Evolutionary conservation across 2,797 vertebrate genomes (phyloP).

Genomic region (Botia almorhae): DNA sequence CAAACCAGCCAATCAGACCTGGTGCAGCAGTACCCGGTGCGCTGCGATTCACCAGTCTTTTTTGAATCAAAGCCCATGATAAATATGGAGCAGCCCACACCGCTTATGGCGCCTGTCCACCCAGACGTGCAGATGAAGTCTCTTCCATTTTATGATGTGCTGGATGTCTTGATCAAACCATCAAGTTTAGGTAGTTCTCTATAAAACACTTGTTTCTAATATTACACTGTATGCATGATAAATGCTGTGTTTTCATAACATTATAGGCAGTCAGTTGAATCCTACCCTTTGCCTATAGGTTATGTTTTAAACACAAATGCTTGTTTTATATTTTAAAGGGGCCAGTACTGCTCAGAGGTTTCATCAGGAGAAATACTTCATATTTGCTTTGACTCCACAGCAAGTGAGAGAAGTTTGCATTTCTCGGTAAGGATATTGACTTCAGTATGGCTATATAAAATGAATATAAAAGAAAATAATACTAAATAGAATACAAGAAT

Average conservation of each 20-base stretch:
- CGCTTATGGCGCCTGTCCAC: slow-evolving; percentile 91
- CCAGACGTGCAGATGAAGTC: slow-evolving; percentile 95
- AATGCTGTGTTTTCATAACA: not conserved
- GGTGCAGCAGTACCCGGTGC: slow-evolving; percentile 73
- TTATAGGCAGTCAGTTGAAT: no score
- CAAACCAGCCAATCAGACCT: slow-evolving; percentile 73
- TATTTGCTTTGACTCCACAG: slow-evolving; percentile 97
- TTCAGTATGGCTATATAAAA: not conserved
- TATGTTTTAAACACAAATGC: no score
- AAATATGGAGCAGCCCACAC: slow-evolving; percentile 90
- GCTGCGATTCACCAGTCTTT: slow-evolving; percentile 75
- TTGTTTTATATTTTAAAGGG: slow-evolving; percentile 70
- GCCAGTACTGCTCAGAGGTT: slow-evolving; percentile 90
- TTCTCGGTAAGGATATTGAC: slow-evolving; percentile 85
- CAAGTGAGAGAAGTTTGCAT: slow-evolving; percentile 98
- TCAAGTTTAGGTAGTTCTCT: slow-evolving; percentile 90
- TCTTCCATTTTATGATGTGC: slow-evolving; percentile 93
- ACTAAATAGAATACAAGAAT: no score
- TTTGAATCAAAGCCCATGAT: slow-evolving; percentile 82
- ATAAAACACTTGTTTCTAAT: not conserved
- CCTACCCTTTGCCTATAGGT: no score
- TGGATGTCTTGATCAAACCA: slow-evolving; percentile 96
- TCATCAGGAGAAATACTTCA: slow-evolving; percentile 97
- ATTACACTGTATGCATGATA: not conserved
- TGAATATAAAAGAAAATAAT: no score